Conservation (phyloP, 2,888 invertebrate genomes). For the Drosophila vallismaia region DNA sequence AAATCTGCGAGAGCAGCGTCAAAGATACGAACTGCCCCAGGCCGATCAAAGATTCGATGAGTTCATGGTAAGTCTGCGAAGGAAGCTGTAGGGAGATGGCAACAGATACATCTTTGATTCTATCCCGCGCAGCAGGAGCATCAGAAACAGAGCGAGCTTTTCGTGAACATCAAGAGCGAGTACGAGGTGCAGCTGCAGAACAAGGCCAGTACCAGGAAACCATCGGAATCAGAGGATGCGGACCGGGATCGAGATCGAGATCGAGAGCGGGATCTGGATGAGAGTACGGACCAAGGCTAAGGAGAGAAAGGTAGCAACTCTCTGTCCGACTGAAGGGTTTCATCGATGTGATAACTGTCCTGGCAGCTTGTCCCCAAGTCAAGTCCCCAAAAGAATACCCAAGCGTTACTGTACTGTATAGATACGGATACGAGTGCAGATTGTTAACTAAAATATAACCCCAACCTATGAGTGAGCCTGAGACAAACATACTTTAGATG, state of each 20-base stretch:
- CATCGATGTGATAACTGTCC: constrained; percentile 49
- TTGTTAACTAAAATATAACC: constrained; percentile 13
- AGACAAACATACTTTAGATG: constrained; percentile 33
- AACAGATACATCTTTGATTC: not conserved
- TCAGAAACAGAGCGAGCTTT: constrained; percentile 82
- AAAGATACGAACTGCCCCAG: constrained; percentile 77
- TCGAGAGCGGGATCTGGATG: constrained; percentile 18
- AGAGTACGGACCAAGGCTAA: constrained; percentile 3
- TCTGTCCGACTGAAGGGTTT: constrained; percentile 41
- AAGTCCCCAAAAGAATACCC: constrained; percentile 8
- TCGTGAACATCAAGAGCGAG: constrained; percentile 81
- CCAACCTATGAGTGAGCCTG: constrained; percentile 38
- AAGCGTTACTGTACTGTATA: no score
- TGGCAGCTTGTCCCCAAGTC: constrained; percentile 37
- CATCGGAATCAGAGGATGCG: constrained; percentile 14
- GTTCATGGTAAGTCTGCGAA: constrained; percentile 77
- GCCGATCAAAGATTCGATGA: constrained; percentile 80
- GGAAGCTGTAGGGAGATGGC: not conserved
- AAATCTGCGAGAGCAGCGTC: constrained; percentile 80
- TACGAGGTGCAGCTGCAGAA: constrained; percentile 80
- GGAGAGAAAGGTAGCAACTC: constrained; percentile 7
- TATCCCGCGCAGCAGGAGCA: constrained; percentile 79
- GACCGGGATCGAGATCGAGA: constrained; percentile 25
- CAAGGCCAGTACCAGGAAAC: constrained; percentile 43
- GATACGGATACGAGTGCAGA: constrained; percentile 1